phyloP scores from a whole-genome alignment of 2,888 invertebrate genomes.

The Gymnosoma rotundatum region DNA sequence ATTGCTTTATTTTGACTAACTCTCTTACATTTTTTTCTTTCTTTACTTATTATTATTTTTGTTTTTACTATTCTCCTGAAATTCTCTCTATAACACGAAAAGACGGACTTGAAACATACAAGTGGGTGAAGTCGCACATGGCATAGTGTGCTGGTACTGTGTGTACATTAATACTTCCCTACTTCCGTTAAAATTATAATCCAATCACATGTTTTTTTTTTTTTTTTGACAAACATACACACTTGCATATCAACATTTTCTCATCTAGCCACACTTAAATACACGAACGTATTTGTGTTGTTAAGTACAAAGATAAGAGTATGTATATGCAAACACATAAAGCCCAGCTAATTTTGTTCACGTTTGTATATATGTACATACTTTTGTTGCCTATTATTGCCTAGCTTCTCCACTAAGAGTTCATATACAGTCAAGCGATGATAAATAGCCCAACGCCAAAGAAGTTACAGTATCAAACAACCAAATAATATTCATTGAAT shows the following conservation, averaged over 20 bases:
- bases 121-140: slow-evolving; percentile 20
- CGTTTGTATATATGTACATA: too few relatives aligned
- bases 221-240: not conserved
- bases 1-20: slow-evolving; percentile 31
- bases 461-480: too few relatives aligned
- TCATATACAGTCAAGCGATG: slow-evolving; percentile 13
- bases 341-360: slow-evolving; percentile 7
- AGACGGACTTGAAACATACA: slow-evolving; percentile 43
- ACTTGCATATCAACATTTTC: not conserved
- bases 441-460: too few relatives aligned
- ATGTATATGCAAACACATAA: not conserved
- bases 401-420: slow-evolving; percentile 15
- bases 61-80: slow-evolving; percentile 37
- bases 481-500: too few relatives aligned
- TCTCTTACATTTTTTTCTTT: slow-evolving; percentile 9
- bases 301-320: not conserved
- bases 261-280: not conserved
- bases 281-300: not conserved
- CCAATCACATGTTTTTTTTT: too few relatives aligned
- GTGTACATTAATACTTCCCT: not conserved
- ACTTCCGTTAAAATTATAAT: slow-evolving; percentile 56
- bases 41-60: slow-evolving; percentile 12
- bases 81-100: slow-evolving; percentile 10
- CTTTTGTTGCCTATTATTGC: slow-evolving; percentile 17
- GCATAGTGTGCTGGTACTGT: slow-evolving; percentile 4